Base-by-base conservation (phyloP, 2,888 invertebrate genomes). In the Ichneumoninae sp. region DNA sequence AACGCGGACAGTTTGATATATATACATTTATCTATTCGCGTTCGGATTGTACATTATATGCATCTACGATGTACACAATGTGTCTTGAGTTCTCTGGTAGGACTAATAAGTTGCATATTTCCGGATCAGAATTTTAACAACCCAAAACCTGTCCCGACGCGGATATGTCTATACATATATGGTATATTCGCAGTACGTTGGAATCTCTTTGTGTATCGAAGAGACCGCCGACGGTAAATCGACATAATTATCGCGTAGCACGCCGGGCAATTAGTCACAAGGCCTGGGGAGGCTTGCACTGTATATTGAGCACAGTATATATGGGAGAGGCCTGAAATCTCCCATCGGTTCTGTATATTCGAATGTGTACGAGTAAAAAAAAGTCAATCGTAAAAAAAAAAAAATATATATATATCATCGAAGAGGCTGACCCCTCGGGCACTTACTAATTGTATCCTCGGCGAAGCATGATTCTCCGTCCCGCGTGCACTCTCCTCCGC, bases 191-290 rank as follows among this genome's bases (percentile, higher is more conserved):
- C 57, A 10, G 26, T 60, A 60, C 60, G 60, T 6, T 33, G 60
- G 33, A 60, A 60, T 60, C 33, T 60, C 16, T 26, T 33, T 10
- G 66, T 76, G 50, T 40, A 65, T 76, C 75, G 65, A 54, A 50
- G 75, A 26, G 22, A 66, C 40, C 40, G 44, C 44, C 57, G 66
- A 22, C 66, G 50, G 52, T 76, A 54, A 76, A 66, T 76, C 75
- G 75, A 76, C 52, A 54, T 76, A 76, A 76, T 76, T 76, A 76
- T 76, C 75, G 75, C 65, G 75, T 76, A 76, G 75, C 75, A 76
- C 66, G 75, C 75, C 75, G 66, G 36, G 65, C 75, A 76, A 76
- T 76, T 76, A 76, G 75, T 76, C 66, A 76, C 75, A 52, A 66
- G 54, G 66, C 52, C 75, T 40, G 40, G 44, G 44, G 54, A 76